A percentile compares a stretch with the other conserved stretches of the same genome.
phyloP scores from a whole-genome alignment of 2,797 vertebrate species.

The Chelonia mydas region DNA sequence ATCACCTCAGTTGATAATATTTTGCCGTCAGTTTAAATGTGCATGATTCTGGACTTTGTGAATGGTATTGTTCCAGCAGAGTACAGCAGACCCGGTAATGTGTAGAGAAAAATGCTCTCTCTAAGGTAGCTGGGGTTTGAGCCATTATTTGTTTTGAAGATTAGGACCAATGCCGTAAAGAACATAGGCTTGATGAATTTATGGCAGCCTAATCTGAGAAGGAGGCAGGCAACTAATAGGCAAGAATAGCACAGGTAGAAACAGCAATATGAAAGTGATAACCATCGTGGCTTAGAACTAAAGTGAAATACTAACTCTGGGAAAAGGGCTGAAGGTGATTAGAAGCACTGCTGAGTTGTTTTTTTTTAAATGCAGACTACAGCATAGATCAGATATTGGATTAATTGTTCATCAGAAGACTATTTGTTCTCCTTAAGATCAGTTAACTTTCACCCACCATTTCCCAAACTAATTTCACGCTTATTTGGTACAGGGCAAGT shows the following conservation, averaged over 20 bases:
- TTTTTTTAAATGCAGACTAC: background rate
- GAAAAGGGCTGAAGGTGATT: background rate
- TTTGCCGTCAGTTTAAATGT: constrained; percentile 23
- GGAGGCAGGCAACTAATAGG: background rate
- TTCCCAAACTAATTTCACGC: background rate
- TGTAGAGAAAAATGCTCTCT: constrained; percentile 25
- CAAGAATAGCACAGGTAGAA: background rate
- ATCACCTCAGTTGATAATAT: background rate
- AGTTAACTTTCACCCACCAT: background rate
- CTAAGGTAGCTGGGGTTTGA: background rate
- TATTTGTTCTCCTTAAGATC: background rate
- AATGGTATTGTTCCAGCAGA: constrained; percentile 57
- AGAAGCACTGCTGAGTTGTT: background rate
- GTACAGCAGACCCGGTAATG: background rate
- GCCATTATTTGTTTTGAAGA: constrained; percentile 41
- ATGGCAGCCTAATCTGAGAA: background rate
- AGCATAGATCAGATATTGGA: background rate
- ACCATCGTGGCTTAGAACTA: background rate
- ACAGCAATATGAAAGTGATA: background rate
- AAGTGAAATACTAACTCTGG: background rate
- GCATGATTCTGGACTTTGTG: constrained; percentile 24
- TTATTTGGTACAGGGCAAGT: background rate
- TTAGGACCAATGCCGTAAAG: constrained; percentile 26
- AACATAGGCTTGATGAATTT: background rate
- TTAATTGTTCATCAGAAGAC: background rate